These are phyloP conservation scores for Plagodis pulveraria DNA, from an alignment of 2,888 invertebrate species.

Conservation along the genomic window DNA sequence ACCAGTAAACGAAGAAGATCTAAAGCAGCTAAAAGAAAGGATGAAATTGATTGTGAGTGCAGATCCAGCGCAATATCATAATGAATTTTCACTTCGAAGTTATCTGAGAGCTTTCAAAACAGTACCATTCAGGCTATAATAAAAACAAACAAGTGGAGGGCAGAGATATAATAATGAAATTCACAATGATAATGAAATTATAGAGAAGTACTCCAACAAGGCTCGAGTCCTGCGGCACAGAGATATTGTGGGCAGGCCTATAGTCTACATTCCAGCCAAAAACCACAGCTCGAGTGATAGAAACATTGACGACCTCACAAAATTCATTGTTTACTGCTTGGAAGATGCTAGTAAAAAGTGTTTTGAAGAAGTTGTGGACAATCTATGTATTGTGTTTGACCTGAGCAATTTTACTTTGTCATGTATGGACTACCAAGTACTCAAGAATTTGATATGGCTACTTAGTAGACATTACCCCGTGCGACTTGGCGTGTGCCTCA, in stretches of 20 bases:
- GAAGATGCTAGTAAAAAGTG: slow-evolving; percentile 91
- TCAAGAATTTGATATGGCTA: slow-evolving; percentile 92
- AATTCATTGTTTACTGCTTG: slow-evolving; percentile 91
- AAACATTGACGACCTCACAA: slow-evolving; percentile 90
- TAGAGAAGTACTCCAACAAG: slow-evolving; percentile 86
- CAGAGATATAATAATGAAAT: slow-evolving; percentile 89
- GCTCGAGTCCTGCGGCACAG: slow-evolving; percentile 89
- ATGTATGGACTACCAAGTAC: slow-evolving; percentile 92
- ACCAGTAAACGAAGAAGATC: slow-evolving; percentile 86
- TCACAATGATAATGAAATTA: slow-evolving; percentile 77
- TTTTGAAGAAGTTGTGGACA: slow-evolving; percentile 92
- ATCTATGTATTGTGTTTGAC: slow-evolving; percentile 92
- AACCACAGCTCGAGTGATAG: slow-evolving; percentile 90
- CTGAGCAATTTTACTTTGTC: slow-evolving; percentile 89
- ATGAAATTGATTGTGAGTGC: slow-evolving; percentile 90
- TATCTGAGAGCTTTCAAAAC: slow-evolving; percentile 90
- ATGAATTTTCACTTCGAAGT: slow-evolving; percentile 89
- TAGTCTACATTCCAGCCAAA: slow-evolving; percentile 91
- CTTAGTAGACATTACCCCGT: slow-evolving; percentile 92
- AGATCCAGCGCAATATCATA: slow-evolving; percentile 90
- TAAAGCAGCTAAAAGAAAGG: slow-evolving; percentile 87
- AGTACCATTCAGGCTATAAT: slow-evolving; percentile 91
- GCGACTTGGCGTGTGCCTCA: slow-evolving; percentile 90
- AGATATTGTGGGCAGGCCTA: slow-evolving; percentile 90
- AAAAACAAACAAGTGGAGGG: slow-evolving; percentile 92